A percentile compares a stretch with the other conserved stretches of the same genome.
Conservation (phyloP, 2,113 vertebrate species). For the Cyprinodon brontotheroides region DNA sequence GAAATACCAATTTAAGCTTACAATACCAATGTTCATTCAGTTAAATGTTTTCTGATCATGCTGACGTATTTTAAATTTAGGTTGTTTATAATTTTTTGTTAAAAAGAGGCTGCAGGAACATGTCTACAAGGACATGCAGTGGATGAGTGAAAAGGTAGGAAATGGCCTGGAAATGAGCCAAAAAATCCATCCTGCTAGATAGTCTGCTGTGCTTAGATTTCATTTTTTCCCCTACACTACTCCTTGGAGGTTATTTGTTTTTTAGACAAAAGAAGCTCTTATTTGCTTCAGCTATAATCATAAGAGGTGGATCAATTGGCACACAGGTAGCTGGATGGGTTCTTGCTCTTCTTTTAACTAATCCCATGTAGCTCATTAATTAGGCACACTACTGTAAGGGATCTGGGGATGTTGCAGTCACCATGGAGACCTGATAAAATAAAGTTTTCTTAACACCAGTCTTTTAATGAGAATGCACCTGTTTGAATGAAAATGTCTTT, state of each 20-base stretch:
- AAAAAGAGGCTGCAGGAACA: neutral
- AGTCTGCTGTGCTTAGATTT: slow-evolving; percentile 17
- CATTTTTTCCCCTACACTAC: neutral
- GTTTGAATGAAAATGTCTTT: slow-evolving; percentile 13
- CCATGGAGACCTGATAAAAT: slow-evolving; percentile 58
- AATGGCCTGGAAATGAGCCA: slow-evolving; percentile 26
- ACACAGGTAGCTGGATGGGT: slow-evolving; percentile 37
- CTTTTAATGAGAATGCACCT: slow-evolving; percentile 7
- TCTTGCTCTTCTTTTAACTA: slow-evolving; percentile 35
- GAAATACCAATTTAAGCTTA: neutral
- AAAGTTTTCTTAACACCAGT: slow-evolving; percentile 42
- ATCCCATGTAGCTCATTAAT: slow-evolving; percentile 52
- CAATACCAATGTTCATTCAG: neutral
- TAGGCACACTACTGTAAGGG: slow-evolving; percentile 45
- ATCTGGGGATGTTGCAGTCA: slow-evolving; percentile 28
- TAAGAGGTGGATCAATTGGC: slow-evolving; percentile 44
- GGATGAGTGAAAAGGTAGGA: slow-evolving; percentile 12
- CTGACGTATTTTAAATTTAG: slow-evolving; percentile 2
- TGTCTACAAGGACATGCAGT: slow-evolving; percentile 10
- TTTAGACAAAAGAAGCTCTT: slow-evolving; percentile 4
- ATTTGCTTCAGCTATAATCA: slow-evolving; percentile 23
- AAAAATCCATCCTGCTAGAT: slow-evolving; percentile 56
- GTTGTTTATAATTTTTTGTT: slow-evolving; percentile 16
- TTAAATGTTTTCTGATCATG: neutral
- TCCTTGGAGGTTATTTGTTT: slow-evolving; percentile 12